A percentile compares a stretch with the other conserved stretches of the same genome.
These are phyloP conservation scores for Palloptera scutellata DNA, from an alignment of 2,888 invertebrate genomes.

Conservation along the genomic window DNA sequence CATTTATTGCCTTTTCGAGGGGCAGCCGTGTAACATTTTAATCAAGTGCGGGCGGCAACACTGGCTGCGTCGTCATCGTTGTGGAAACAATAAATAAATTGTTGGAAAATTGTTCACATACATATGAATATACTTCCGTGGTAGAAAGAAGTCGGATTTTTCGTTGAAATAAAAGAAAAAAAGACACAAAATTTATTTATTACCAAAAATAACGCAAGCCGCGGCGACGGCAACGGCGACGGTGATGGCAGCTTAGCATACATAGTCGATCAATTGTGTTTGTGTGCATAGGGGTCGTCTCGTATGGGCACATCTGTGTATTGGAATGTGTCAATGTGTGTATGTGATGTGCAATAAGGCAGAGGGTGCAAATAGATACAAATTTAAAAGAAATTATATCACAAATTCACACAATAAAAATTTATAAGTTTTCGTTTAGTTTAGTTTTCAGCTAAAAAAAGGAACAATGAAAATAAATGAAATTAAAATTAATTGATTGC, in stretches of 20 bases:
- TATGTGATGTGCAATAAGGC: neutral
- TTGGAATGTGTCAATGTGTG: neutral
- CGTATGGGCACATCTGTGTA: neutral
- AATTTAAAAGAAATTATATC: neutral
- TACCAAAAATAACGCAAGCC: conserved; percentile 24
- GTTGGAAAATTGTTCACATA: conserved; percentile 2
- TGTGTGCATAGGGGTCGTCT: neutral
- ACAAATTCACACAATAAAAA: too few relatives aligned
- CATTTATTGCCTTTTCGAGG: conserved; percentile 56
- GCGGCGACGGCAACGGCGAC: neutral
- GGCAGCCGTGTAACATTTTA: conserved; percentile 22
- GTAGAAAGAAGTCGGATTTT: conserved; percentile 16
- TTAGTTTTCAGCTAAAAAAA: too few relatives aligned
- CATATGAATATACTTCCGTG: conserved; percentile 4
- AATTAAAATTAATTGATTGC: too few relatives aligned
- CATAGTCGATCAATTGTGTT: neutral
- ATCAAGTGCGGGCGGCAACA: conserved; percentile 23
- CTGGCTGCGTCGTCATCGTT: neutral
- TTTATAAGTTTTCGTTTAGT: too few relatives aligned
- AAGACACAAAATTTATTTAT: conserved; percentile 27
- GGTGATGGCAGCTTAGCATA: neutral
- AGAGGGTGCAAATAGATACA: neutral
- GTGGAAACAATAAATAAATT: conserved; percentile 1
- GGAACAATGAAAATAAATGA: too few relatives aligned
- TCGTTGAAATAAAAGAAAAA: neutral